Conservation (phyloP, 2,888 invertebrate species). For the Resseliella maxima region DNA sequence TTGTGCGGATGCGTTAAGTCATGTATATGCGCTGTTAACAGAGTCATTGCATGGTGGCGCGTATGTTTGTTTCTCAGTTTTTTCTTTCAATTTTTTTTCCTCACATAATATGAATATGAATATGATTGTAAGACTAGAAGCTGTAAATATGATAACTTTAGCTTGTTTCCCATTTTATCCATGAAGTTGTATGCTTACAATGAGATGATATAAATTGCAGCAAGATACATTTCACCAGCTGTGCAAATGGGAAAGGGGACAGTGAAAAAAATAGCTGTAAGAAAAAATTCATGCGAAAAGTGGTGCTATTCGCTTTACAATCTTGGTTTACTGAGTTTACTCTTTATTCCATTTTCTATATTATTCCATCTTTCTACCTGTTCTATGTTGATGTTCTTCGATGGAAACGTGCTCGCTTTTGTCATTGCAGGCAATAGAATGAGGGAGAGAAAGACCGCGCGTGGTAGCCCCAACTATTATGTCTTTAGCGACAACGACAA, state of each 20-base stretch:
- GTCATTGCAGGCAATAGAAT: neutral
- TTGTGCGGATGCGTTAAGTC: conserved; percentile 19
- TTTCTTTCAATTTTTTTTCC: neutral
- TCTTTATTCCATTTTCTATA: no score
- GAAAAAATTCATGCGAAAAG: conserved; percentile 1
- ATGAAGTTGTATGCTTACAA: conserved; percentile 13
- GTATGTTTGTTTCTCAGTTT: neutral
- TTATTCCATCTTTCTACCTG: conserved; percentile 11
- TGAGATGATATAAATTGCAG: conserved; percentile 33
- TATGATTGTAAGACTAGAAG: neutral
- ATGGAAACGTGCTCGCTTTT: neutral
- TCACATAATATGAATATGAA: neutral
- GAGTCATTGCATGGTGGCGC: neutral
- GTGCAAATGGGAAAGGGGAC: neutral
- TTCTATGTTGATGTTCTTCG: neutral
- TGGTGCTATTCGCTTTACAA: conserved; percentile 9
- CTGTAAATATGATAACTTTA: conserved; percentile 34
- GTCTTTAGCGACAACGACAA: neutral
- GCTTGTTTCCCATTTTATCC: conserved; percentile 42
- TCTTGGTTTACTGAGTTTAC: no score
- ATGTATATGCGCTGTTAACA: neutral
- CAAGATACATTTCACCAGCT: neutral
- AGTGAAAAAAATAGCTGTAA: neutral
- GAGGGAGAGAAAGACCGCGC: neutral
- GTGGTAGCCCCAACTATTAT: neutral